phyloP scores from a whole-genome alignment of 2,797 vertebrate species.

The Epinephelus malabaricus region DNA sequence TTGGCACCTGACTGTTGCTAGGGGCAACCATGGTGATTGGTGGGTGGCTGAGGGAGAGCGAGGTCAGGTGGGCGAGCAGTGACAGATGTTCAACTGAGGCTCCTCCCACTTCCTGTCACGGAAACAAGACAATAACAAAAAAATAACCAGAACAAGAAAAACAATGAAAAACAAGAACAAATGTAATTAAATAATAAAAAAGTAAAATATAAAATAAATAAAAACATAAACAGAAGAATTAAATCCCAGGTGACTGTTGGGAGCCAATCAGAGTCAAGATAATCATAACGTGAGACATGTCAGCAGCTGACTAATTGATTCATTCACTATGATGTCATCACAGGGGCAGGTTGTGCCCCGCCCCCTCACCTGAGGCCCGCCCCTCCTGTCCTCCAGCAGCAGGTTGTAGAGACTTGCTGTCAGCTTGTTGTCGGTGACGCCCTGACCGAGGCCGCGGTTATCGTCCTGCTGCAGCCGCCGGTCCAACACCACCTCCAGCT shows the following conservation, averaged over 20 bases:
- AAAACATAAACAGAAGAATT: too few relatives aligned
- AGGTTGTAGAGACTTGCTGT: constrained; percentile 91
- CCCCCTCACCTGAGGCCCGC: constrained; percentile 39
- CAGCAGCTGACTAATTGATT: too few relatives aligned
- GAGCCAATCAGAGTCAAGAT: too few relatives aligned
- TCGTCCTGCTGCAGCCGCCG: constrained; percentile 95
- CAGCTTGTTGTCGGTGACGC: constrained; percentile 94
- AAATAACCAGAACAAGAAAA: neutral
- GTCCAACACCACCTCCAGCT: constrained; percentile 95
- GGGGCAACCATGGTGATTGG: constrained; percentile 79
- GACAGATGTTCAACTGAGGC: constrained; percentile 89
- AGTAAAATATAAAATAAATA: neutral
- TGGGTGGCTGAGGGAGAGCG: constrained; percentile 89
- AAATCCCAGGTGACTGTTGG: too few relatives aligned
- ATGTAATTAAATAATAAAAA: neutral
- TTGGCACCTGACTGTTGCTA: constrained; percentile 43
- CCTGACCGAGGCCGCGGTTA: constrained; percentile 95
- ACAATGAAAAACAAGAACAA: neutral
- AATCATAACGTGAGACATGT: too few relatives aligned
- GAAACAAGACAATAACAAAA: neutral
- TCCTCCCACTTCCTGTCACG: constrained; percentile 76
- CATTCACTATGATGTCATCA: too few relatives aligned
- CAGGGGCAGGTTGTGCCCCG: too few relatives aligned
- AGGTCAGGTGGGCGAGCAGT: constrained; percentile 89
- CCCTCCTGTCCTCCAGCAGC: constrained; percentile 88